phyloP scores from a whole-genome alignment of 2,888 invertebrate genomes.

The Drosophila falleni region DNA sequence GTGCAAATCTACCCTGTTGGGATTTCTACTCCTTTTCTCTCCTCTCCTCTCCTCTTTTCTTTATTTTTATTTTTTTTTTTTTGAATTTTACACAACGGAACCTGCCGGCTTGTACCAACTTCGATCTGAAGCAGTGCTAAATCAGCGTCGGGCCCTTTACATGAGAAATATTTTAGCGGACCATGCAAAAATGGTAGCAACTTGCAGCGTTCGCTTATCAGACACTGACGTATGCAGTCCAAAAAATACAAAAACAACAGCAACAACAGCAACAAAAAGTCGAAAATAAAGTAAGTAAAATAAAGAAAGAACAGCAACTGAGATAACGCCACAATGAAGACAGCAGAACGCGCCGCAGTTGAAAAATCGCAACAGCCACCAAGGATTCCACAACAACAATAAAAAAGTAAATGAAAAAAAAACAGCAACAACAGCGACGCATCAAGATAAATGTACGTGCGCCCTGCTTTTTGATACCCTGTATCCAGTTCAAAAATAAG shows the following conservation, averaged over 20 bases:
- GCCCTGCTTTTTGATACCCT: constrained; percentile 46
- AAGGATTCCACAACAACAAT: constrained; percentile 37
- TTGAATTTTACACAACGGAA: constrained; percentile 37
- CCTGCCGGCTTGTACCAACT: constrained; percentile 25
- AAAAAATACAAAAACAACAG: constrained; percentile 22
- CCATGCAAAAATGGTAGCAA: constrained; percentile 80
- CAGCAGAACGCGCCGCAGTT: constrained; percentile 81
- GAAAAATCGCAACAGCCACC: constrained; percentile 65
- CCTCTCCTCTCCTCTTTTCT: neutral
- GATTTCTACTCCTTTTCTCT: constrained; percentile 15
- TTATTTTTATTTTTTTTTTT: too few species aligned
- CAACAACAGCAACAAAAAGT: constrained; percentile 9
- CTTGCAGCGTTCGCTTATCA: constrained; percentile 72
- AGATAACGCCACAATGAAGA: constrained; percentile 81
- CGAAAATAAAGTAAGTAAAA: constrained; percentile 25
- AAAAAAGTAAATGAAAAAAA: constrained; percentile 18
- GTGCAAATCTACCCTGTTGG: constrained; percentile 74
- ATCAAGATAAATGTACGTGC: constrained; percentile 76
- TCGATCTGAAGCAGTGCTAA: constrained; percentile 36
- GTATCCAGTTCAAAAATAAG: neutral
- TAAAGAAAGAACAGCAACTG: constrained; percentile 39
- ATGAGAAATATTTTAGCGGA: constrained; percentile 80
- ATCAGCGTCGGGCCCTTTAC: constrained; percentile 70
- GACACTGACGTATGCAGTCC: constrained; percentile 70
- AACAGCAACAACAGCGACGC: constrained; percentile 35